These are phyloP conservation scores for Myrmecophaga tridactyla DNA, from an alignment of 2,113 vertebrate genomes.

Conservation along the genomic window DNA sequence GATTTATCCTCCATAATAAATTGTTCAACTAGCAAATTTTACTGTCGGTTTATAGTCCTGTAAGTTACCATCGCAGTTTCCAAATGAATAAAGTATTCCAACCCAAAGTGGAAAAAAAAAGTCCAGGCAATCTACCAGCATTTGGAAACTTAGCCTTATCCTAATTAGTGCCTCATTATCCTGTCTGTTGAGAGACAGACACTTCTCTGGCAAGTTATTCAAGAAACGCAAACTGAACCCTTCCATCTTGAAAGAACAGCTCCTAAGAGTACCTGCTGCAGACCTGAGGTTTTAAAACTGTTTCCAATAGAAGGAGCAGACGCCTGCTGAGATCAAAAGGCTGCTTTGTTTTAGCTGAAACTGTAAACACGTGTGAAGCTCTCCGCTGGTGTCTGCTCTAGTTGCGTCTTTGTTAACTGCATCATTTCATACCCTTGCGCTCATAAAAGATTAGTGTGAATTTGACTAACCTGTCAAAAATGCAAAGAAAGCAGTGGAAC, in stretches of 20 bases:
- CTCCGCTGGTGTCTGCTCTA: conserved; percentile 58
- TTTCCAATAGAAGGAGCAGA: conserved; percentile 67
- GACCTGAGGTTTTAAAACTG: conserved; percentile 71
- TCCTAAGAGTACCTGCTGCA: conserved; percentile 73
- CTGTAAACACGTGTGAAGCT: conserved; percentile 72
- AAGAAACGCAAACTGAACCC: conserved; percentile 58
- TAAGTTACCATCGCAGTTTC: conserved; percentile 54
- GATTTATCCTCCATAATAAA: conserved; percentile 68
- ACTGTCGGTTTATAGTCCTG: conserved; percentile 68
- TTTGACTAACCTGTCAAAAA: conserved; percentile 74
- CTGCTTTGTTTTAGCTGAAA: conserved; percentile 71
- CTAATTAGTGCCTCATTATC: conserved; percentile 76
- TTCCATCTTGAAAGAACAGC: conserved; percentile 74
- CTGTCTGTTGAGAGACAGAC: conserved; percentile 73
- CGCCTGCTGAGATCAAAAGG: conserved; percentile 62
- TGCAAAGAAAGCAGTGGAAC: conserved; percentile 46
- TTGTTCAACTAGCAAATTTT: conserved; percentile 56
- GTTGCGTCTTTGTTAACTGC: conserved; percentile 76
- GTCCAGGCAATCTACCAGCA: conserved; percentile 39
- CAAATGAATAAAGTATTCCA: conserved; percentile 67
- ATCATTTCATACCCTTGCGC: conserved; percentile 72
- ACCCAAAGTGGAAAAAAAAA: conserved; percentile 36
- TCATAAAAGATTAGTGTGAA: conserved; percentile 53
- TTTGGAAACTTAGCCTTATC: conserved; percentile 74
- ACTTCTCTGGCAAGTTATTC: conserved; percentile 69